Conservation (phyloP, 2,797 vertebrate species). For the Pseudochromis fuscus region DNA sequence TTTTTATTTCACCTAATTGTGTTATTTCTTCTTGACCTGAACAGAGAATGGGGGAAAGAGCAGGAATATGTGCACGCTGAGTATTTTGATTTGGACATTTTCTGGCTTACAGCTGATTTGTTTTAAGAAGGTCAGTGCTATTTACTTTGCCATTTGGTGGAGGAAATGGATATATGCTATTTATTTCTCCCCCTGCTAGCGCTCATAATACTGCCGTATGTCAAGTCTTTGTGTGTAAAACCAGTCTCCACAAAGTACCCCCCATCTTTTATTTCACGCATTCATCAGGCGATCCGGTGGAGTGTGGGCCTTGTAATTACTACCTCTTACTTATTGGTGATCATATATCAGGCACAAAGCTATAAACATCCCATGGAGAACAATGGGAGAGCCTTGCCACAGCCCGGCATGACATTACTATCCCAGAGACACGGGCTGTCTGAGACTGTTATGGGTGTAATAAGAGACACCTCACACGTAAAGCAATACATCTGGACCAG, state of each 20-base stretch:
- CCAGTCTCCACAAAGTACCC: conserved; percentile 65
- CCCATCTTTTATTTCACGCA: conserved; percentile 82
- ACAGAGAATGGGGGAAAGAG: conserved; percentile 26
- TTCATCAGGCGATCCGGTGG: conserved; percentile 71
- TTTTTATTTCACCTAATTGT: conserved; percentile 73
- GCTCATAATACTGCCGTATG: conserved; percentile 50
- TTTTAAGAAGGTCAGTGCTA: conserved; percentile 71
- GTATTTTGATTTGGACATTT: conserved; percentile 58
- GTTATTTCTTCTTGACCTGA: conserved; percentile 73
- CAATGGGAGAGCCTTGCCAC: conserved; percentile 77
- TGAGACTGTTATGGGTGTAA: conserved; percentile 84
- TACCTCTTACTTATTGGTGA: conserved; percentile 82
- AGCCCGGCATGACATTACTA: conserved; percentile 74
- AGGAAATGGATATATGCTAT: conserved; percentile 74
- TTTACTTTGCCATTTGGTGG: conserved; percentile 73
- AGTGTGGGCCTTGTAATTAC: conserved; percentile 84
- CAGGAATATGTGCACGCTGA: conserved; percentile 41
- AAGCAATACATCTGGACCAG: conserved; percentile 78
- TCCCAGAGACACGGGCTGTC: conserved; percentile 77
- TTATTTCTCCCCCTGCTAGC: conserved; percentile 60
- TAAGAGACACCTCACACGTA: conserved; percentile 76
- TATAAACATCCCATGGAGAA: conserved; percentile 78
- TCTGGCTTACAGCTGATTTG: conserved; percentile 62
- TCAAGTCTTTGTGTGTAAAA: conserved; percentile 69
- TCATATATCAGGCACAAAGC: conserved; percentile 81